phyloP scores from a whole-genome alignment of 2,797 vertebrate species.

The Diplodus puntazzo region DNA sequence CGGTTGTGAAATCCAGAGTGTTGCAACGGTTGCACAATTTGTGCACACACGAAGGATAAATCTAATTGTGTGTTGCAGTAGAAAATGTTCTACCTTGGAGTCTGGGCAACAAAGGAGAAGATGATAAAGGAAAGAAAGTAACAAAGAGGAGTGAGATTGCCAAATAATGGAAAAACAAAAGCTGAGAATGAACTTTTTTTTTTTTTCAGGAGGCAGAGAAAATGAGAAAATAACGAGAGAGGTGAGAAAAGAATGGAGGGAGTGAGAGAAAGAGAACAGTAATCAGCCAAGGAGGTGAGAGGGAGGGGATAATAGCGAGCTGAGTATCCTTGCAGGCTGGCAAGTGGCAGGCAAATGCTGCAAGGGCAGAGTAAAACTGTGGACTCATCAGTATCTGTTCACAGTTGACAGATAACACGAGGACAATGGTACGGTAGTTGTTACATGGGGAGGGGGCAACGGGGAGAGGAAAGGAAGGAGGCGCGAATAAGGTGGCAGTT shows the following conservation, averaged over 20 bases:
- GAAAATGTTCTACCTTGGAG: constrained; percentile 14
- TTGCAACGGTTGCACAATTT: neutral
- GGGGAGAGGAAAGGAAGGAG: constrained; percentile 10
- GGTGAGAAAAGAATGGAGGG: constrained; percentile 57
- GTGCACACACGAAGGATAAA: neutral
- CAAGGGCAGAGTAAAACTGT: constrained; percentile 75
- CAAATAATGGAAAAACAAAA: constrained; percentile 40
- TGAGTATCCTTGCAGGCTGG: constrained; percentile 59
- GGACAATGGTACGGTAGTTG: constrained; percentile 60
- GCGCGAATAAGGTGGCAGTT: constrained; percentile 42
- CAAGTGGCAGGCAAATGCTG: constrained; percentile 72
- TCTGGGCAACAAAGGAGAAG: constrained; percentile 30
- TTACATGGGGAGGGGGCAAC: constrained; percentile 30
- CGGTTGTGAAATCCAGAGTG: neutral
- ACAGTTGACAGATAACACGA: constrained; percentile 75
- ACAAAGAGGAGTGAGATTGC: constrained; percentile 21
- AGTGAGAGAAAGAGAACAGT: constrained; percentile 45
- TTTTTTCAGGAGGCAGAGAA: constrained; percentile 26
- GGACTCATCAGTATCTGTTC: constrained; percentile 80
- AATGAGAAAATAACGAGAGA: constrained; percentile 64
- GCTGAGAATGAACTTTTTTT: constrained; percentile 49
- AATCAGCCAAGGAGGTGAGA: constrained; percentile 65
- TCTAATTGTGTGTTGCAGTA: neutral
- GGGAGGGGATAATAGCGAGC: constrained; percentile 45
- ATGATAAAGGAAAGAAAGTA: constrained; percentile 25